Conservation (phyloP, 2,113 vertebrate genomes). For the Cranoglanis bouderius region DNA sequence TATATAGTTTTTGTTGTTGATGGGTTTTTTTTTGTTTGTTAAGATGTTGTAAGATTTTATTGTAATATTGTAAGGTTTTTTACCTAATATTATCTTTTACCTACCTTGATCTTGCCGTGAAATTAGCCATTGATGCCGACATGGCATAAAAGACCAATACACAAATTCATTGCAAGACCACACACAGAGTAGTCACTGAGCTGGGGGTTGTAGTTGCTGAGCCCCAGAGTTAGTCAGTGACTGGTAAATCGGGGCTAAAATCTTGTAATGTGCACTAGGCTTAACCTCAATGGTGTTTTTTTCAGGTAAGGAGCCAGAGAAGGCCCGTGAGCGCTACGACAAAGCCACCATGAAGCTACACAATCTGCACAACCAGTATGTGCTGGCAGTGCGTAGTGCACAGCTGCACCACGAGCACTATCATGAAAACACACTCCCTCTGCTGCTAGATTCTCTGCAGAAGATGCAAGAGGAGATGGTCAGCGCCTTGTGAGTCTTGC, state of each 20-base stretch:
- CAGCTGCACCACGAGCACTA: slow-evolving; percentile 93
- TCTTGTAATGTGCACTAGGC: not conserved
- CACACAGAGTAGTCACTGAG: not conserved
- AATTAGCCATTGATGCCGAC: not conserved
- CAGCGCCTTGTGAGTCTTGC: slow-evolving; percentile 79
- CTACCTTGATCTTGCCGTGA: not conserved
- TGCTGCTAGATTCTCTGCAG: slow-evolving; percentile 90
- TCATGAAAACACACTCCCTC: slow-evolving; percentile 80
- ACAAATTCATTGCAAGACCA: not conserved
- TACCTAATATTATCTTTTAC: too few species aligned
- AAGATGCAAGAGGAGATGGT: slow-evolving; percentile 99
- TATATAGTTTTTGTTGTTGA: too few species aligned
- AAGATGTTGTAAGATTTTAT: too few species aligned
- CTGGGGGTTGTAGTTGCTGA: not conserved
- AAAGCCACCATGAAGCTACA: slow-evolving; percentile 95
- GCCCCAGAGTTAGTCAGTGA: not conserved
- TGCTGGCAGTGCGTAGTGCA: slow-evolving; percentile 87
- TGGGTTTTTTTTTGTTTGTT: too few species aligned
- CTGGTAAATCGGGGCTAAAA: not conserved
- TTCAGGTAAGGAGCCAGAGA: slow-evolving; percentile 87
- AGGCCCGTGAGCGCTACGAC: slow-evolving; percentile 92
- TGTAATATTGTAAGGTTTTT: too few species aligned
- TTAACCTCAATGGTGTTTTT: slow-evolving; percentile 41
- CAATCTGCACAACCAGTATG: slow-evolving; percentile 93
- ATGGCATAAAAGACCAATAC: too few species aligned